These are phyloP conservation scores for Orchestia grillus DNA, from an alignment of 1,140 invertebrate species.

Conservation along the genomic window DNA sequence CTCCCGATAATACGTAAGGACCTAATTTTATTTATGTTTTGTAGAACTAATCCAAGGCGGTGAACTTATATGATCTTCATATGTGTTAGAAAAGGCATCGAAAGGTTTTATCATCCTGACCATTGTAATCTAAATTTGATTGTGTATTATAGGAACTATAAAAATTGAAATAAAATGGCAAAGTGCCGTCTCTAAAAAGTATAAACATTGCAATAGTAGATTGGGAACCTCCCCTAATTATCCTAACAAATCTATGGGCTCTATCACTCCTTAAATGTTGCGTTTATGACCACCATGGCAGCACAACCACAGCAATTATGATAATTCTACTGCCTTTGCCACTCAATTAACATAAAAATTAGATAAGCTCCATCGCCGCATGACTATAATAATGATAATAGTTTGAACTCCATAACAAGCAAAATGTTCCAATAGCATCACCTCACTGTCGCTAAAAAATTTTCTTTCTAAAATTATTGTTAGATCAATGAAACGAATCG, in stretches of 20 bases:
- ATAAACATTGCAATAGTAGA: neutral
- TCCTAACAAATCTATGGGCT: neutral
- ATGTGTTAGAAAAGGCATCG: neutral
- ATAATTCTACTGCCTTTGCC: neutral
- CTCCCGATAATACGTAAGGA: no score
- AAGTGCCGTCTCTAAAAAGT: neutral
- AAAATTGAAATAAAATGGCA: neutral
- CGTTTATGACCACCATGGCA: neutral
- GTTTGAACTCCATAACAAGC: neutral
- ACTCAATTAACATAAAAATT: neutral
- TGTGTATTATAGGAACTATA: neutral
- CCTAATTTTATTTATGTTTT: no score
- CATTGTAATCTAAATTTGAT: neutral
- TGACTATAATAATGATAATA: neutral
- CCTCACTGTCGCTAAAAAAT: neutral
- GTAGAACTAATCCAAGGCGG: no score
- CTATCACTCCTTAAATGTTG: neutral
- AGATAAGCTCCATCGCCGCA: neutral
- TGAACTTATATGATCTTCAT: no score
- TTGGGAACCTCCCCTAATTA: neutral
- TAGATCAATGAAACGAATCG: neutral
- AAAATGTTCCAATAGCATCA: neutral
- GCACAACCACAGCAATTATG: neutral
- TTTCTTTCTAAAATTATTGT: neutral
- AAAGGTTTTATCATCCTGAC: neutral